Evolutionary conservation across 2,888 invertebrate species (phyloP).

Genomic region (Drosophila nr. fundita): DNA sequence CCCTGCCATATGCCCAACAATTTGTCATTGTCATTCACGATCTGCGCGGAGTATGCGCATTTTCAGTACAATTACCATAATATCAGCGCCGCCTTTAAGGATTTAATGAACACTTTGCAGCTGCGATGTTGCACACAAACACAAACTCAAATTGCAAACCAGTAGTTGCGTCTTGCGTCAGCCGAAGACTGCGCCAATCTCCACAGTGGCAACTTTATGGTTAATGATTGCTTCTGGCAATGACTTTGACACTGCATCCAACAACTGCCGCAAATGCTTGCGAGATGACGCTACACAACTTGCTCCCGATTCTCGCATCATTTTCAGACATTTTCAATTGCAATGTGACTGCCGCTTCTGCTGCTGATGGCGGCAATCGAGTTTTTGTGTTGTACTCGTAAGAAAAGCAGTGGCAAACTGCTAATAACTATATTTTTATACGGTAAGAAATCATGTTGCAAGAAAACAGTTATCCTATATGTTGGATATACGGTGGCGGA

Average conservation of each 20-base stretch:
- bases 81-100: conserved; percentile 53
- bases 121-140: conserved; percentile 1
- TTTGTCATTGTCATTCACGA: conserved; percentile 55
- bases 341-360: conserved; percentile 8
- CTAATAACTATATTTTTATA: conserved; percentile 8
- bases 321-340: conserved; percentile 42
- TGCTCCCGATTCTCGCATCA: conserved; percentile 23
- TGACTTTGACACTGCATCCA: conserved; percentile 35
- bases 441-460: neutral
- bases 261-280: conserved; percentile 29
- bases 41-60: conserved; percentile 45
- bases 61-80: conserved; percentile 56
- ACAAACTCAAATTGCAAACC: conserved; percentile 18
- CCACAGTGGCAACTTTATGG: conserved; percentile 27
- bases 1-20: conserved; percentile 22
- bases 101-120: conserved; percentile 45
- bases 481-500: too few species aligned
- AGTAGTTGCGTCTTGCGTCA: conserved; percentile 8
- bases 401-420: conserved; percentile 25
- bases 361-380: conserved; percentile 12
- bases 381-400: neutral
- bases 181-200: conserved; percentile 14
- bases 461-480: neutral
- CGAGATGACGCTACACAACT: conserved; percentile 31
- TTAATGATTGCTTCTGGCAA: conserved; percentile 41